Conservation (phyloP, 2,113 vertebrate species). For the Myiozetetes cayanensis region DNA sequence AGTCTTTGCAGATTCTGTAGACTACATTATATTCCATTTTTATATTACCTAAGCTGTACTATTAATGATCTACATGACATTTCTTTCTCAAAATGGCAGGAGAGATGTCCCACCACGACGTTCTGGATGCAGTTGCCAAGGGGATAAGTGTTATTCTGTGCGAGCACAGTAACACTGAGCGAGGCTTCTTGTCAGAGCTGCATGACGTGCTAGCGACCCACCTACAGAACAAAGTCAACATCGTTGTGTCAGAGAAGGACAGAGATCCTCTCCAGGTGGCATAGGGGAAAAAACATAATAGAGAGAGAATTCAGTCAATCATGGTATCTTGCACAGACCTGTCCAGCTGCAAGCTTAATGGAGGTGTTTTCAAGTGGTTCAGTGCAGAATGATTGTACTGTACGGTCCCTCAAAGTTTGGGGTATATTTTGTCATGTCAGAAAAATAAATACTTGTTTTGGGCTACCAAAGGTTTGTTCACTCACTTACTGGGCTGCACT, state of each 20-base stretch:
- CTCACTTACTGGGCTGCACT: not conserved
- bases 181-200: conserved; percentile 90
- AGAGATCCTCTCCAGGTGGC: conserved; percentile 86
- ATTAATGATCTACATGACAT: not conserved
- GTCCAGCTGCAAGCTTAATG: not conserved
- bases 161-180: conserved; percentile 96
- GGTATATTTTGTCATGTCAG: not conserved
- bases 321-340: not conserved
- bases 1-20: too few species aligned
- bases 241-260: conserved; percentile 83
- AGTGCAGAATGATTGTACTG: not conserved
- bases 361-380: not conserved
- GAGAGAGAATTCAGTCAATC: not conserved
- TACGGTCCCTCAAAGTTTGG: not conserved
- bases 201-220: conserved; percentile 69
- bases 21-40: too few species aligned
- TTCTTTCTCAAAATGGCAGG: conserved; percentile 72
- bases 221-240: conserved; percentile 75
- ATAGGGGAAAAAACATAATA: not conserved
- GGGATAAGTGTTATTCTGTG: conserved; percentile 90
- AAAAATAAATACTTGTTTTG: conserved; percentile 26
- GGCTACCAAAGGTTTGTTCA: not conserved
- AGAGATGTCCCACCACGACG: conserved; percentile 96
- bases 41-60: not conserved
- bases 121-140: conserved; percentile 84